phyloP scores from a whole-genome alignment of 2,888 invertebrate species.

The Cephonodes hylas region DNA sequence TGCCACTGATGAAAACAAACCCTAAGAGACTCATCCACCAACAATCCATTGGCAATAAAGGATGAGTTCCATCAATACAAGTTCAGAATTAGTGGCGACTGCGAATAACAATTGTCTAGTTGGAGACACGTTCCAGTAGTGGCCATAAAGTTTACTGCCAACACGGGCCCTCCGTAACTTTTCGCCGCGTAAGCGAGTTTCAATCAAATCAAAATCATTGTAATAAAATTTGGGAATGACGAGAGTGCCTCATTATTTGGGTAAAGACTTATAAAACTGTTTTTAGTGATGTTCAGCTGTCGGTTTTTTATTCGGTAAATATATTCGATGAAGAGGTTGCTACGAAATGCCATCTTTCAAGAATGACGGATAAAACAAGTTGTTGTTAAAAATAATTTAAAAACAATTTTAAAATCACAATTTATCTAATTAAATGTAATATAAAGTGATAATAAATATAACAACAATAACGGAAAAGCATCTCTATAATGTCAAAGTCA shows the following conservation, averaged over 20 bases:
- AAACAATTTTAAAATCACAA: too few relatives aligned
- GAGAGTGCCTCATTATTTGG: constrained; percentile 39
- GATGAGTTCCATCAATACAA: background rate
- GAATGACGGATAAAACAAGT: too few relatives aligned
- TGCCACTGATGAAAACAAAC: background rate
- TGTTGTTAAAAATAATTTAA: too few relatives aligned
- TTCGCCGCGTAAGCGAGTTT: constrained; percentile 31
- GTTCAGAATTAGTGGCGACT: background rate
- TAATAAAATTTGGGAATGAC: constrained; percentile 35
- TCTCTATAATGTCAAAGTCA: too few relatives aligned
- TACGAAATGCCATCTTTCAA: too few relatives aligned
- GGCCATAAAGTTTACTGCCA: constrained; percentile 23
- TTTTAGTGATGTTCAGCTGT: constrained; percentile 13
- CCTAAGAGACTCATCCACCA: background rate
- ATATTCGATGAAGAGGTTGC: too few relatives aligned
- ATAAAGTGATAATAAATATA: background rate
- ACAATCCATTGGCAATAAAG: background rate
- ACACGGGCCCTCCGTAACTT: constrained; percentile 14
- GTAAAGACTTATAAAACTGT: constrained; percentile 38
- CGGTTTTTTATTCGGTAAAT: too few relatives aligned
- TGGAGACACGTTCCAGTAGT: background rate
- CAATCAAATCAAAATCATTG: constrained; percentile 45
- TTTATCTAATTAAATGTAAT: too few relatives aligned
- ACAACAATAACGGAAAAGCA: background rate
- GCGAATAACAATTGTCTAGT: background rate